Evolutionary conservation across 2,888 invertebrate genomes (phyloP).

Genomic region (Clivina fossor): DNA sequence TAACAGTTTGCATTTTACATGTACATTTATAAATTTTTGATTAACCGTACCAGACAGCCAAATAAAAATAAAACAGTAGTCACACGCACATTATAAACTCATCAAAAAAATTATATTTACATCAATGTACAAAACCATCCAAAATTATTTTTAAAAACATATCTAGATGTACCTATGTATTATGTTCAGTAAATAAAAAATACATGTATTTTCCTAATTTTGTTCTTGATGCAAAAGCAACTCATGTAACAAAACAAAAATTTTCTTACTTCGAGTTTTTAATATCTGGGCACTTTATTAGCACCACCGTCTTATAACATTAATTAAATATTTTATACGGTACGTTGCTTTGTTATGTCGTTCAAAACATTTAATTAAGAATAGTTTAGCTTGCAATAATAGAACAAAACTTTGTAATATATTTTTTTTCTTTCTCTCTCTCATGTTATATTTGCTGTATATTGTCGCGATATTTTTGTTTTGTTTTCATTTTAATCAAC

Average conservation of each 20-base stretch:
- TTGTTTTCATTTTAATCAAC: constrained; percentile 30
- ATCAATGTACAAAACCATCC: no score
- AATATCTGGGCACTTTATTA: neutral
- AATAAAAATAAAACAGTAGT: no score
- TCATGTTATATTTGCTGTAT: neutral
- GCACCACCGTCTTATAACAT: neutral
- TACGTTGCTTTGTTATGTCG: constrained; percentile 1
- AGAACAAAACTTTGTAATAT: constrained; percentile 3
- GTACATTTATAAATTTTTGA: no score
- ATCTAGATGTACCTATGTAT: no score
- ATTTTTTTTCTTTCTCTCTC: constrained; percentile 2
- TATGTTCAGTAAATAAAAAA: no score
- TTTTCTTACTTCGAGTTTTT: constrained; percentile 1
- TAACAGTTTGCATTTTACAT: no score
- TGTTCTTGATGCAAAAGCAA: constrained; percentile 5
- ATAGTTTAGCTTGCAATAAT: constrained; percentile 11
- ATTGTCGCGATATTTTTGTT: constrained; percentile 11
- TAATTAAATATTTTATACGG: constrained; percentile 15
- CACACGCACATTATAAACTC: no score
- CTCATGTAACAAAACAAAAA: constrained; percentile 11
- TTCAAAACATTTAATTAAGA: constrained; percentile 23
- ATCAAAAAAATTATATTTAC: no score
- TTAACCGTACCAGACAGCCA: no score
- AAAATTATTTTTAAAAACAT: no score
- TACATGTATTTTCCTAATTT: no score